Percentiles rank a stretch among this genome's conserved stretches.
Evolutionary conservation across 2,888 invertebrate genomes (phyloP).

Genomic region (Carcina quercana): DNA sequence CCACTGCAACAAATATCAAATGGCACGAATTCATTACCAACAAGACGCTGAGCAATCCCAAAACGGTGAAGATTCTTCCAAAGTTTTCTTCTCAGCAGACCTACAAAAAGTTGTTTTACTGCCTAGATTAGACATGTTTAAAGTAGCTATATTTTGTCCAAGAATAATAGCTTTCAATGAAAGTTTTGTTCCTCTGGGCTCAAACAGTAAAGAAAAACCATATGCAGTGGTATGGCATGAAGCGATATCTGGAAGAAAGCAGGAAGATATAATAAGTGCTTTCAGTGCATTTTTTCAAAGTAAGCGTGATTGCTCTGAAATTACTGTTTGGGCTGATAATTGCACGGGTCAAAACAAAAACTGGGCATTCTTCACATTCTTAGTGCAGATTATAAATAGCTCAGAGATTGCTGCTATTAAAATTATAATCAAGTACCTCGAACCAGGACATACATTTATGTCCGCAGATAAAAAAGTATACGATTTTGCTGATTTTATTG

Average conservation of each 20-base stretch:
- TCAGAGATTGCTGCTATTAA: slow-evolving; percentile 3
- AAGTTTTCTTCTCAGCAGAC: not conserved
- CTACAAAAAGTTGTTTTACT: slow-evolving; percentile 1
- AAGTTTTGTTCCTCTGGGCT: slow-evolving; percentile 1
- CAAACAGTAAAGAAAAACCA: not conserved
- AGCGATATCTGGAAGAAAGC: slow-evolving; percentile 25
- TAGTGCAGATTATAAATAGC: slow-evolving; percentile 18
- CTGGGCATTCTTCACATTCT: slow-evolving; percentile 19
- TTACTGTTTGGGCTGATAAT: slow-evolving; percentile 23
- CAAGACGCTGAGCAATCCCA: not conserved
- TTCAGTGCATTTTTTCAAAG: slow-evolving; percentile 20
- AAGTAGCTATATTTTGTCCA: slow-evolving; percentile 4
- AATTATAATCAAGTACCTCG: slow-evolving; percentile 7
- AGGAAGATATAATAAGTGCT: slow-evolving; percentile 24
- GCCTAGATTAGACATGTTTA: not conserved
- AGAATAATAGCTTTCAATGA: slow-evolving; percentile 2
- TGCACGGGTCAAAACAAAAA: slow-evolving; percentile 22
- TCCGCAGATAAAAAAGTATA: slow-evolving; percentile 7
- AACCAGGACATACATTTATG: slow-evolving; percentile 9
- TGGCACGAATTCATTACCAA: not conserved
- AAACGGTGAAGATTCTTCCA: not conserved
- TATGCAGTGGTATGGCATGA: slow-evolving; percentile 21
- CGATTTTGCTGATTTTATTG: slow-evolving; percentile 5
- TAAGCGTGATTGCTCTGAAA: slow-evolving; percentile 18
- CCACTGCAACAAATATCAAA: not conserved